These are phyloP conservation scores for Charadrius vociferus DNA, from an alignment of 2,113 vertebrate genomes.

Conservation along the genomic window DNA sequence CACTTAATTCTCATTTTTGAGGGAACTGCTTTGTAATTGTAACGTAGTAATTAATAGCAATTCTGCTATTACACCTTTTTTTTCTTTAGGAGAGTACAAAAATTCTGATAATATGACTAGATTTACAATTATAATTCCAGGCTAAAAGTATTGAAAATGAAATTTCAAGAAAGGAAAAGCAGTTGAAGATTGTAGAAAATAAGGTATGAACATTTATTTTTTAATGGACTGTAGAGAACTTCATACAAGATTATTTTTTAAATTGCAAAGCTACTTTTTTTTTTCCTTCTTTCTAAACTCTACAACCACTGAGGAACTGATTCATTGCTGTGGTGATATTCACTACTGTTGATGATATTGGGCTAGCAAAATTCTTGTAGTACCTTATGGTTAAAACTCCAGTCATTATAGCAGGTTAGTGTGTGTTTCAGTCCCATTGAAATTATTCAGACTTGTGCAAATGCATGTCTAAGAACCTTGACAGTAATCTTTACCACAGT, in stretches of 20 bases:
- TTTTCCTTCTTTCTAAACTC: background rate
- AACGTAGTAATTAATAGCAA: background rate
- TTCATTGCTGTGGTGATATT: background rate
- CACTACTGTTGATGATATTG: background rate
- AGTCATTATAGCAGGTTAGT: fast-evolving
- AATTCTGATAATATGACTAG: slow-evolving; percentile 1
- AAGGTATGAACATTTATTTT: slow-evolving; percentile 71
- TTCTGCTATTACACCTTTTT: background rate
- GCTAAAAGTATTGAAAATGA: slow-evolving; percentile 74
- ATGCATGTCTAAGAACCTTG: background rate
- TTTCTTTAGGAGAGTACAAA: background rate
- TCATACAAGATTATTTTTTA: background rate
- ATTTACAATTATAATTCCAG: slow-evolving; percentile 66
- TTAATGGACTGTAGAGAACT: background rate
- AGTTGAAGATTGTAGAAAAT: slow-evolving; percentile 82
- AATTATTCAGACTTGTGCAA: background rate
- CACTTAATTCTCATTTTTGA: background rate
- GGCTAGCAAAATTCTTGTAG: background rate
- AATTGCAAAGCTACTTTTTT: background rate
- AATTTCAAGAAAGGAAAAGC: slow-evolving; percentile 82
- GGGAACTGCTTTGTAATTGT: background rate
- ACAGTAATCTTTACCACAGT: background rate
- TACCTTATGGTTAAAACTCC: background rate
- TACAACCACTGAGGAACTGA: background rate
- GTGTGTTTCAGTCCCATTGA: background rate